Evolutionary conservation across 2,797 vertebrate species (phyloP), one percentile per base, ranked within the genome.

Genomic region (Propithecus deckenii): DNA sequence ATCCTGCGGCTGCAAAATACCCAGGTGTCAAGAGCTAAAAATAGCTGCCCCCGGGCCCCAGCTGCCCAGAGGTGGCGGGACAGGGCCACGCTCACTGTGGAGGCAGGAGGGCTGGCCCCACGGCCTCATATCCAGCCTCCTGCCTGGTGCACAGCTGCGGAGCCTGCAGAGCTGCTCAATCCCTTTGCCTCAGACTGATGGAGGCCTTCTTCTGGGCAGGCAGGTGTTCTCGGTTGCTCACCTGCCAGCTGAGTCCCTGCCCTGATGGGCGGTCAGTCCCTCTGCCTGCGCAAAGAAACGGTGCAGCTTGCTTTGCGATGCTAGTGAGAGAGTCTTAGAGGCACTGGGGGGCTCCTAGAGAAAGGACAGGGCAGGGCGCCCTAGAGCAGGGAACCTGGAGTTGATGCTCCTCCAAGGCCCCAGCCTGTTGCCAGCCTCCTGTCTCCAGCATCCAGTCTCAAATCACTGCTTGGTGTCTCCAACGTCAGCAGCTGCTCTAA

Each of bases 11-110:
- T 98, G 97, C 98, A 98, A 99, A 98, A 99, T 98, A 98, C 98
- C 98, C 97, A 72, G 98, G 98, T 98, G 98, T 98, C 98, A 98
- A 96, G 69, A 4, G 97, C 98, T 99, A 99, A 99, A 99, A 99
- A 99, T 99, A 99, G 98, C 98, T 85, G 4, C 0, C 79, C 46
- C 76, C 50, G 63, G 61, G 96, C 95, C 91, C 92, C 83, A 92
- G 92, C 55, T 65, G 22, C 96, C 93, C 72, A 72, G 88, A 91
- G 92, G 95, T 96, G 95, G 94, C 35, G 76, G 95, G 74, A 84
- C 81, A 94, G 91, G 93, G 97, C 69, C 92, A 80, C 12, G 78
- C 71, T 86, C 30, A 8, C 72, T 35, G 75, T 13, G 7, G 78
- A 88, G 67, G 91, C n/a, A 28, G n/a, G 46, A 57, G 65, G 89